Evolutionary conservation across 2,113 vertebrate genomes (phyloP).

Genomic region (Trogon surrucura): DNA sequence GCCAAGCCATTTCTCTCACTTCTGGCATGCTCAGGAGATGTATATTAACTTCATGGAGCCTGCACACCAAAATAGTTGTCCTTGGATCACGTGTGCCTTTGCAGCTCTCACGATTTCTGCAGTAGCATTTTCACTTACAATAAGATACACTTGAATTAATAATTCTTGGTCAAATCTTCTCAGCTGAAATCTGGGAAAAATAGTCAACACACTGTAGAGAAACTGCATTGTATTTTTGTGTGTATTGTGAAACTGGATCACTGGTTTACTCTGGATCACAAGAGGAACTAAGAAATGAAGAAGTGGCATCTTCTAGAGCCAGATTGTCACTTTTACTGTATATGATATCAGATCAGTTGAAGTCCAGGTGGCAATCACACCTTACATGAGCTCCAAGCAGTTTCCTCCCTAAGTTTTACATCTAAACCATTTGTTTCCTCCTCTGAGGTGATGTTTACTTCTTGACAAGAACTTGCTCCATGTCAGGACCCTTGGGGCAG

Average conservation of each 20-base stretch:
- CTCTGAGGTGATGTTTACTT: background rate
- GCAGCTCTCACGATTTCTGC: background rate
- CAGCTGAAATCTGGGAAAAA: background rate
- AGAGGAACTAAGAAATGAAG: background rate
- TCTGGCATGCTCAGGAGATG: background rate
- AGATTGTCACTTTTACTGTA: background rate
- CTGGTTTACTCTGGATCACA: background rate
- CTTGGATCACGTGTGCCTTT: background rate
- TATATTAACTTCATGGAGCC: background rate
- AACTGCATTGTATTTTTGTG: background rate
- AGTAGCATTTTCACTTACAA: background rate
- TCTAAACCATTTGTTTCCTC: background rate
- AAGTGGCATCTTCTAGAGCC: background rate
- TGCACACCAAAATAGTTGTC: background rate
- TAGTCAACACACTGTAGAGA: background rate
- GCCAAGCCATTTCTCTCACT: background rate
- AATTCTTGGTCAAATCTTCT: background rate
- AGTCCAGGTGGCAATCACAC: background rate
- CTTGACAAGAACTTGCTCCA: background rate
- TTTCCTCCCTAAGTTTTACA: background rate
- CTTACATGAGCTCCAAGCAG: fast-evolving
- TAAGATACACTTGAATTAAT: background rate
- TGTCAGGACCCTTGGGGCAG: fast-evolving
- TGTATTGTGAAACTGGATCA: background rate
- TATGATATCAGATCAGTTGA: background rate